A percentile compares a stretch with the other conserved stretches of the same genome.
These are phyloP conservation scores for Lucilia sericata DNA, from an alignment of 1,140 invertebrate genomes.

Conservation along the genomic window DNA sequence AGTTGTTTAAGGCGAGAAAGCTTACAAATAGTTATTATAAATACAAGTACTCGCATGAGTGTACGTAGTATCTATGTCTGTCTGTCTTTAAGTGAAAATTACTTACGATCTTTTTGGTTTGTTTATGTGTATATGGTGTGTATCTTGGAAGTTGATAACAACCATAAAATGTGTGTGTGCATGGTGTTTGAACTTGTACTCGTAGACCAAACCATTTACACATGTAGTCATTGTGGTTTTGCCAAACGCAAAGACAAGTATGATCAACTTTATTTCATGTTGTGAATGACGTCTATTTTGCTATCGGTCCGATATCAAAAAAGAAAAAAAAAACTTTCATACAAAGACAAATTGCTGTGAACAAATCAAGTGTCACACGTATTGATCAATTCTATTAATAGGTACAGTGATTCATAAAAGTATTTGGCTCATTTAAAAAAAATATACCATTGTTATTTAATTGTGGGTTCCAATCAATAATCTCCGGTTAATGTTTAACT, in stretches of 20 bases:
- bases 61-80: too few relatives aligned
- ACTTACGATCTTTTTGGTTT: neutral
- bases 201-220: too few relatives aligned
- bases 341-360: neutral
- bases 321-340: too few relatives aligned
- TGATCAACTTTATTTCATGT: neutral
- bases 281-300: neutral
- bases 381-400: too few relatives aligned
- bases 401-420: too few relatives aligned
- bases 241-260: neutral
- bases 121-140: neutral
- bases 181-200: neutral
- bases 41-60: too few relatives aligned
- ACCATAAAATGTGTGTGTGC: neutral
- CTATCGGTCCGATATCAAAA: neutral
- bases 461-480: too few relatives aligned
- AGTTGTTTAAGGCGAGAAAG: constrained; percentile 5
- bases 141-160: constrained; percentile 1
- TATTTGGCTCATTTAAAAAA: too few relatives aligned
- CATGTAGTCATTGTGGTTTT: neutral
- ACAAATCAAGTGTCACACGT: neutral
- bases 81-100: neutral
- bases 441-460: too few relatives aligned
- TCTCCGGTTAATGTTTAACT: too few relatives aligned
- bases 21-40: neutral